phyloP scores from a whole-genome alignment of 23 tunicate species.

The Halocynthia aurantium region DNA sequence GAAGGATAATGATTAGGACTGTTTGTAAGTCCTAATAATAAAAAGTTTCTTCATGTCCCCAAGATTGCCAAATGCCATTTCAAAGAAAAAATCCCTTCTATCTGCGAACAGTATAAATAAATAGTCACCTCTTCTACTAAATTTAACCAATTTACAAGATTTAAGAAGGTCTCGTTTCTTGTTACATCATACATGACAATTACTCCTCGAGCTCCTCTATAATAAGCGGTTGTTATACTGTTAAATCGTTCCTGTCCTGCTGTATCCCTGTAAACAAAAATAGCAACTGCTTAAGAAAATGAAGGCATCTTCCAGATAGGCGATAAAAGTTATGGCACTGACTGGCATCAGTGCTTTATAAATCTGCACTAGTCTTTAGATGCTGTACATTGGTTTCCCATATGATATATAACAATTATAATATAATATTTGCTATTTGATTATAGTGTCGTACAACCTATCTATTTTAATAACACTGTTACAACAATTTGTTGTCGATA shows the following conservation, averaged over 20 bases:
- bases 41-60: not conserved
- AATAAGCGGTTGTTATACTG: slow-evolving; percentile 94
- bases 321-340: no score
- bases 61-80: not conserved
- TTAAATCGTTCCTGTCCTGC: slow-evolving; percentile 97
- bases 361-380: no score
- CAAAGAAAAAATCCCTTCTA: not conserved
- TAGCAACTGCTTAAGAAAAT: not conserved
- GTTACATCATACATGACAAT: slow-evolving; percentile 89
- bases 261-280: slow-evolving; percentile 63
- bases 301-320: no score
- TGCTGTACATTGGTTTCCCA: no score
- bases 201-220: slow-evolving; percentile 76
- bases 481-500: no score
- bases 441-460: no score
- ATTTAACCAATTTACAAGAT: slow-evolving; percentile 62
- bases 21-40: not conserved
- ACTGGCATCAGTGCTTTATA: no score
- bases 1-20: no score
- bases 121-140: slow-evolving; percentile 49
- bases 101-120: not conserved
- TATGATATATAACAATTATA: no score
- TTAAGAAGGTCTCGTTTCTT: slow-evolving; percentile 45
- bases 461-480: no score
- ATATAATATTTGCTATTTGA: no score